Evolutionary conservation across 1,140 invertebrate species (phyloP).

Genomic region (Diorhabda elongata): DNA sequence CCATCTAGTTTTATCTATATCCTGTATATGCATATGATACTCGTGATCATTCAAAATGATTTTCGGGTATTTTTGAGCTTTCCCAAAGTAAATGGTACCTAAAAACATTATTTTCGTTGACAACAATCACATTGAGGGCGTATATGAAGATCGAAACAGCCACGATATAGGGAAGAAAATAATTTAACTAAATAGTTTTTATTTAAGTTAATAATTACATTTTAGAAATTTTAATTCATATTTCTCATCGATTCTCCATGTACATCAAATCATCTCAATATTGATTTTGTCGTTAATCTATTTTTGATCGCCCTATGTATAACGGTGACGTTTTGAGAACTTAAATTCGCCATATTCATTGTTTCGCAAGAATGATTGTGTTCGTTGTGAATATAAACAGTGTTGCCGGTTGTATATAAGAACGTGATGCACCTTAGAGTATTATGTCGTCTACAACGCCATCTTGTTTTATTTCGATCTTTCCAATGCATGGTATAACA

Average conservation of each 20-base stretch:
- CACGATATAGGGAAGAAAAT: too few species aligned
- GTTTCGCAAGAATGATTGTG: slow-evolving; percentile 27
- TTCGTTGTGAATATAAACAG: slow-evolving; percentile 20
- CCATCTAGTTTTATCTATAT: slow-evolving; percentile 29
- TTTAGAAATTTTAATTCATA: too few species aligned
- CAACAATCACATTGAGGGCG: too few species aligned
- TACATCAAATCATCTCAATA: too few species aligned
- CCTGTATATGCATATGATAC: slow-evolving; percentile 29
- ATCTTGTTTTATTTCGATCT: slow-evolving; percentile 25
- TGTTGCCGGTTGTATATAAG: slow-evolving; percentile 29
- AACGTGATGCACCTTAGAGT: slow-evolving; percentile 28
- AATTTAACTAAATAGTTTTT: too few species aligned
- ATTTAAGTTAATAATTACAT: too few species aligned
- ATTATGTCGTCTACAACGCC: slow-evolving; percentile 28
- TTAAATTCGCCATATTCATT: not conserved
- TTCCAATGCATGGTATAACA: slow-evolving; percentile 22
- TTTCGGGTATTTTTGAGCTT: slow-evolving; percentile 31
- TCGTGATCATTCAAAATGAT: slow-evolving; percentile 26
- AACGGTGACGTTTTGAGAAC: slow-evolving; percentile 1
- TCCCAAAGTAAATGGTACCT: slow-evolving; percentile 29
- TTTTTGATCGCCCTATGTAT: not conserved
- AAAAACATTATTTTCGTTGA: slow-evolving; percentile 5
- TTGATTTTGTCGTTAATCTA: too few species aligned
- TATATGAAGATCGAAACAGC: too few species aligned
- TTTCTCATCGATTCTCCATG: too few species aligned